Evolutionary conservation across 2,113 vertebrate genomes (phyloP).

Genomic region (Glaucidium brasilianum): DNA sequence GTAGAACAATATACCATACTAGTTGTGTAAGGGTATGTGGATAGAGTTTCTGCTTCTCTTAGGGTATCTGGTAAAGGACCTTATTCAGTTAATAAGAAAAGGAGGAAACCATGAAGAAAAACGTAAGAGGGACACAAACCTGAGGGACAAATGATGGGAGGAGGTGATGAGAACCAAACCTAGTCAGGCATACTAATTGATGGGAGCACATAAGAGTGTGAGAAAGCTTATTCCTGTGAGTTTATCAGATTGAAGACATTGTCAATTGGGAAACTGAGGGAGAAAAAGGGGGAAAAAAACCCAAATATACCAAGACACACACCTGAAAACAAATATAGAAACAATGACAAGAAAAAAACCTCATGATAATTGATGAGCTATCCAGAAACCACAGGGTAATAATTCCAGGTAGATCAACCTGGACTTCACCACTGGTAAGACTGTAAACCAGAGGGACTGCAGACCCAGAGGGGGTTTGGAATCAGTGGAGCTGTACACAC

Average conservation of each 20-base stretch:
- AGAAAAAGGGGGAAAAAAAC: neutral
- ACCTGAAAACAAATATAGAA: neutral
- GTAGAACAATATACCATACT: neutral
- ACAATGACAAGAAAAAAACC: neutral
- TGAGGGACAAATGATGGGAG: neutral
- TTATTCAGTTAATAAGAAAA: neutral
- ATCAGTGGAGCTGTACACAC: neutral
- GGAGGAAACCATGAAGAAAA: neutral
- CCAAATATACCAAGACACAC: neutral
- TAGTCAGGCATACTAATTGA: neutral
- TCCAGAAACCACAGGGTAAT: neutral
- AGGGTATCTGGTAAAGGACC: neutral
- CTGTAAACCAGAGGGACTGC: neutral
- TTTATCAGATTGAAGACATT: neutral
- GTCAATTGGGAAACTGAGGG: neutral
- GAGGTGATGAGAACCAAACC: neutral
- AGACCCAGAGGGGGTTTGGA: rapidly evolving
- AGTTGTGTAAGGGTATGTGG: neutral
- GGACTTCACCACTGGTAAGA: neutral
- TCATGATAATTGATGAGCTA: neutral
- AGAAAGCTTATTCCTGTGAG: neutral
- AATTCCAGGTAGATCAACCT: neutral
- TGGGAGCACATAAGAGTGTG: rapidly evolving
- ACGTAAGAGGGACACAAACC: neutral
- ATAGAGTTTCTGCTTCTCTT: neutral